phyloP scores from a whole-genome alignment of 2,888 invertebrate species.

The Ditylenchus weischeri region DNA sequence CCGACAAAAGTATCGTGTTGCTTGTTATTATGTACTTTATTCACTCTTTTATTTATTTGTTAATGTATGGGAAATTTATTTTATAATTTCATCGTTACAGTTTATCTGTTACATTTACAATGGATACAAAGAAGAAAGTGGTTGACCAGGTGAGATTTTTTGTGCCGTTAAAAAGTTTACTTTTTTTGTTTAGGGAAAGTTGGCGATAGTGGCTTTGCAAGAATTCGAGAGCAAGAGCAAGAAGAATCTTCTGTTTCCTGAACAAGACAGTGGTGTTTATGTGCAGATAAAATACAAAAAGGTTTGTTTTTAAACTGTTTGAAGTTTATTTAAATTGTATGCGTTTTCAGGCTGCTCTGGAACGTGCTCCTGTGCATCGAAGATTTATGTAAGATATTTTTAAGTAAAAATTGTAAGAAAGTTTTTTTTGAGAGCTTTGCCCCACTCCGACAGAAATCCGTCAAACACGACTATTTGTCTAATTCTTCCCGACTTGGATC shows the following conservation, averaged over 20 bases:
- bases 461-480: constrained; percentile 50
- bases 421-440: constrained; percentile 44
- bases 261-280: constrained; percentile 41
- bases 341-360: background rate
- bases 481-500: constrained; percentile 53
- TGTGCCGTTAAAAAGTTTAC: constrained; percentile 9
- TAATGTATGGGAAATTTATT: too few relatives aligned
- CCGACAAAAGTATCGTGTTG: too few relatives aligned
- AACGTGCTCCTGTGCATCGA: background rate
- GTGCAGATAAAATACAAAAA: constrained; percentile 47
- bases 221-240: constrained; percentile 22
- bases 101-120: too few relatives aligned
- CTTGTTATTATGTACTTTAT: too few relatives aligned
- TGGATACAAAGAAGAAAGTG: too few relatives aligned
- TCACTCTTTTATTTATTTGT: too few relatives aligned
- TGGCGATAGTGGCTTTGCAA: constrained; percentile 30
- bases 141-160: background rate
- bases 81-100: too few relatives aligned
- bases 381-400: background rate
- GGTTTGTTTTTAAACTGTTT: background rate
- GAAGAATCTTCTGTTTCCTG: constrained; percentile 38
- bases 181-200: constrained; percentile 30
- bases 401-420: background rate
- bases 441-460: constrained; percentile 38
- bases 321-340: too few relatives aligned